Conservation (phyloP, 2,797 vertebrate genomes). For the Lagothrix lagotricha region DNA sequence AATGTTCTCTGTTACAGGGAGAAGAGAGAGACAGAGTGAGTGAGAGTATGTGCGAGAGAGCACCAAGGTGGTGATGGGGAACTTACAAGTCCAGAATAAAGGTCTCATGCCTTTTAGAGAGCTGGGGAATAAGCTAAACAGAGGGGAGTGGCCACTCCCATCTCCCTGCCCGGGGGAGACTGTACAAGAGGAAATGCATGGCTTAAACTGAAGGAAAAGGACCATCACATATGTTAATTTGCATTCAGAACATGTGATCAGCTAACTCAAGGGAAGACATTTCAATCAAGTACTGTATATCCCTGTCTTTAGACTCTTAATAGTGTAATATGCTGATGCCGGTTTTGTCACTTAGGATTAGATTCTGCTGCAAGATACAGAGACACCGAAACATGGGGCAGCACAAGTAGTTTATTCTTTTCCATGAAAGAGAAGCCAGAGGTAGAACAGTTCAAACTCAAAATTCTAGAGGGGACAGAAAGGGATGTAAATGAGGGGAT, state of each 20-base stretch:
- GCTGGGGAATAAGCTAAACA: neutral
- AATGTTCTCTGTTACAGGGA: too few species aligned
- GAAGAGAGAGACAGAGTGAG: neutral
- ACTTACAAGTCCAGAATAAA: neutral
- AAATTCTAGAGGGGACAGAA: neutral
- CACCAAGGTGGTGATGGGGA: neutral
- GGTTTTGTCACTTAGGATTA: neutral
- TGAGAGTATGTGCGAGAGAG: fast-evolving
- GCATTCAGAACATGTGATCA: neutral
- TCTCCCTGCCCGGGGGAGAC: neutral
- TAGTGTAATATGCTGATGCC: too few species aligned
- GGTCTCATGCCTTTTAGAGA: neutral
- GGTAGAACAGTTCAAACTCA: neutral
- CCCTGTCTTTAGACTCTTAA: neutral
- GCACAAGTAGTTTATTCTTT: neutral
- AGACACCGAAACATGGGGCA: neutral
- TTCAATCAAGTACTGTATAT: neutral
- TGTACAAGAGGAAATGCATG: neutral
- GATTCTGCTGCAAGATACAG: neutral
- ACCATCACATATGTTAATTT: fast-evolving
- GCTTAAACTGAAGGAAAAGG: neutral
- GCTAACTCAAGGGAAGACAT: neutral
- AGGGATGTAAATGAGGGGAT: neutral
- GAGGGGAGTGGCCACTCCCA: neutral
- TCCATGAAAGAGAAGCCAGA: neutral